Evolutionary conservation across 1,140 invertebrate genomes (phyloP).

Genomic region (Drosophila obscura): DNA sequence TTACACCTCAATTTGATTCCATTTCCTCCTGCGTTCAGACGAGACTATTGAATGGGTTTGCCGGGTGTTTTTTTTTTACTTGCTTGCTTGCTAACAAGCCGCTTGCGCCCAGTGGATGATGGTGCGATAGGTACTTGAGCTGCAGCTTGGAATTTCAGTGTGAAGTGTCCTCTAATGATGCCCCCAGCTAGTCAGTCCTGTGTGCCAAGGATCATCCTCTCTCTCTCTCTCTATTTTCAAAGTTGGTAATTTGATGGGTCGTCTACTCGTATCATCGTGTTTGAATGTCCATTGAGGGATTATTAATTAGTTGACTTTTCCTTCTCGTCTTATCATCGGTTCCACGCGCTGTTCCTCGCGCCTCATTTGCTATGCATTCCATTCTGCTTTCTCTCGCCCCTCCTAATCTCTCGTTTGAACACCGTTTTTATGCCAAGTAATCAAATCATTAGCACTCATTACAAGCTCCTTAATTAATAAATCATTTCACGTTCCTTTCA

Average conservation of each 20-base stretch:
- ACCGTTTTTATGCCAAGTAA: conserved; percentile 62
- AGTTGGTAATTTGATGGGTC: conserved; percentile 1
- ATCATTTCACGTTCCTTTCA: conserved; percentile 52
- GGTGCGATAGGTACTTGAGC: conserved; percentile 56
- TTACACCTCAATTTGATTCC: conserved; percentile 81
- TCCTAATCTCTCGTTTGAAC: conserved; percentile 14
- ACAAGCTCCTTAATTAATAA: conserved; percentile 72
- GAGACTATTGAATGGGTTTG: conserved; percentile 32
- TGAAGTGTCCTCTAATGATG: conserved; percentile 65
- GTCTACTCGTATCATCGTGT: neutral
- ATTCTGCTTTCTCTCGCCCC: conserved; percentile 12
- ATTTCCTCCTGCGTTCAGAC: conserved; percentile 55
- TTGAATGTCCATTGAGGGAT: neutral
- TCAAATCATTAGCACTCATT: conserved; percentile 76
- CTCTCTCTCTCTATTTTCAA: neutral
- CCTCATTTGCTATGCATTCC: conserved; percentile 40
- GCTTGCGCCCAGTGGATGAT: neutral
- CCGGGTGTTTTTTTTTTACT: neutral
- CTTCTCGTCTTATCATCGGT: neutral
- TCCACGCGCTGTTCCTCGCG: neutral
- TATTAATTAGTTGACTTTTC: conserved; percentile 57
- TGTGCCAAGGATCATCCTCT: neutral
- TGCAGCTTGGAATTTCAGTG: conserved; percentile 25
- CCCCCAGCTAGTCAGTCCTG: conserved; percentile 22
- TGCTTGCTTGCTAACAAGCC: conserved; percentile 25